phyloP scores from a whole-genome alignment of 2,888 invertebrate species.

The Callinectes sapidus region DNA sequence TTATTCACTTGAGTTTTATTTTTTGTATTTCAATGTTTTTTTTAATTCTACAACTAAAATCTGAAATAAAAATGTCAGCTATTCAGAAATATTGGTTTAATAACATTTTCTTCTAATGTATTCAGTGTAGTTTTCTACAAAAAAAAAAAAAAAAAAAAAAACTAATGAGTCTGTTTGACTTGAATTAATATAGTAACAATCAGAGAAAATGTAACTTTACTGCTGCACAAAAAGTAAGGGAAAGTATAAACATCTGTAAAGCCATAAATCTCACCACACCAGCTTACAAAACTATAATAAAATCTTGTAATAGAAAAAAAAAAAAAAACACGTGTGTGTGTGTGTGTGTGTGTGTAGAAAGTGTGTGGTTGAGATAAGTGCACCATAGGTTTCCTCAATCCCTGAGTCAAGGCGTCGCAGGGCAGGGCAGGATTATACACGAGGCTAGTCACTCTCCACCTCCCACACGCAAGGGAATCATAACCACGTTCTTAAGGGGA shows the following conservation, averaged over 20 bases:
- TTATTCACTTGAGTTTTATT: not conserved
- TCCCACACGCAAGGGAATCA: not conserved
- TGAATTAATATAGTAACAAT: not conserved
- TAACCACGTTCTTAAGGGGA: not conserved
- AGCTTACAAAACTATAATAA: slow-evolving; percentile 27
- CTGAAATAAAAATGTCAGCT: not conserved
- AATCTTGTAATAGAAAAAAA: not conserved
- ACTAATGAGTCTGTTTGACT: not conserved
- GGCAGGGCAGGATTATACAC: not conserved
- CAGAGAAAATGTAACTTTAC: not conserved
- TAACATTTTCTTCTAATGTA: not conserved
- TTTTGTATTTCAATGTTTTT: not conserved
- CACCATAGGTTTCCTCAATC: not conserved
- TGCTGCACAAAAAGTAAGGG: not conserved
- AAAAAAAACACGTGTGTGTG: not conserved
- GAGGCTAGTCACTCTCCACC: not conserved
- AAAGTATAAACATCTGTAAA: not conserved
- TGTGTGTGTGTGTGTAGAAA: not conserved
- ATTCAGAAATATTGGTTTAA: not conserved
- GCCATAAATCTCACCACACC: not conserved
- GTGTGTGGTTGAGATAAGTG: not conserved
- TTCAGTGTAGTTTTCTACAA: too few species aligned
- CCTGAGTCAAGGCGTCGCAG: not conserved
- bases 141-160: not conserved
- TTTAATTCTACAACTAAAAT: not conserved